Evolutionary conservation across 2,888 invertebrate species (phyloP).

Genomic region (Oithona nana): DNA sequence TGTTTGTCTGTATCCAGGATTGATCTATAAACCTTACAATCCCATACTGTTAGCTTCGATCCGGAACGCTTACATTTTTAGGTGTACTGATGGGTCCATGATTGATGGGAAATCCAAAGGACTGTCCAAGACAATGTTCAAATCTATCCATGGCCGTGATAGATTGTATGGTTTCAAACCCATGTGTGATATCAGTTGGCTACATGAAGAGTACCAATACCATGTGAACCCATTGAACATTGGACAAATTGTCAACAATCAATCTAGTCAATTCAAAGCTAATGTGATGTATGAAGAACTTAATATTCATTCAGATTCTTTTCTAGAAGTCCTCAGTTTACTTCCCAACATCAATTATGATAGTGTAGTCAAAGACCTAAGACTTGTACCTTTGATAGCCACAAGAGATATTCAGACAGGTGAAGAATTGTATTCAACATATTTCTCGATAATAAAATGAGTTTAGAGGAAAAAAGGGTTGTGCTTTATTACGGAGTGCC

Average conservation of each 20-base stretch:
- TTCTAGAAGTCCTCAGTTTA: conserved; percentile 26
- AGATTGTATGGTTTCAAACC: background rate
- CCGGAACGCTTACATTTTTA: conserved; percentile 32
- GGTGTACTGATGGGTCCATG: conserved; percentile 31
- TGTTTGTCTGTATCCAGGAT: conserved; percentile 26
- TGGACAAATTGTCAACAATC: conserved; percentile 35
- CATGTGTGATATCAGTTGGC: conserved; percentile 22
- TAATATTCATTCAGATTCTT: conserved; percentile 24
- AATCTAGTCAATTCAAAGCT: conserved; percentile 26
- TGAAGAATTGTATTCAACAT: conserved; percentile 32
- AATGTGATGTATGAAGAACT: conserved; percentile 34
- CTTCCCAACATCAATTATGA: conserved; percentile 31
- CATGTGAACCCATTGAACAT: conserved; percentile 31
- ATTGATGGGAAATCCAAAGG: conserved; percentile 33
- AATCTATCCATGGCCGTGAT: conserved; percentile 23
- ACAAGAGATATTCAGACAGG: conserved; percentile 27
- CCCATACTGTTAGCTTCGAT: conserved; percentile 32
- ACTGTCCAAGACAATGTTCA: conserved; percentile 30
- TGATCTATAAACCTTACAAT: conserved; percentile 30
- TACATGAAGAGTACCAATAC: conserved; percentile 17
- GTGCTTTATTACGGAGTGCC: too few relatives aligned
- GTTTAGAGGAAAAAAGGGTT: too few relatives aligned
- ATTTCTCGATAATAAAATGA: conserved; percentile 29
- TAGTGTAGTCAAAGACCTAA: conserved; percentile 20
- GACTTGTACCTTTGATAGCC: conserved; percentile 30